Conservation (phyloP, 2,888 invertebrate species). For the Ptilodon capucinus region DNA sequence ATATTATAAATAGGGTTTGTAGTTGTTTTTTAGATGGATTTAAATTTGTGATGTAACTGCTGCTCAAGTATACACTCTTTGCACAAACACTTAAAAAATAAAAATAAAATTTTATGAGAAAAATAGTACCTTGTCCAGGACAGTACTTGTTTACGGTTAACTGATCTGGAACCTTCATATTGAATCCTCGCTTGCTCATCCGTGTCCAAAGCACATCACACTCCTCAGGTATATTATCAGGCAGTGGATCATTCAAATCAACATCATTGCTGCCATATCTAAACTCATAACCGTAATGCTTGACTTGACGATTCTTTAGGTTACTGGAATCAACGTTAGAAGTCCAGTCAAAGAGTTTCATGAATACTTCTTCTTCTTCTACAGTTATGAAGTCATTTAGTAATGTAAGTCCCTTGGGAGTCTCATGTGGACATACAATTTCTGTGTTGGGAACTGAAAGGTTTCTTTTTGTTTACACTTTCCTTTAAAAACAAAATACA, state of each 20-base stretch:
- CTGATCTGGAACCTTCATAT: constrained; percentile 87
- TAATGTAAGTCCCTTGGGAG: constrained; percentile 87
- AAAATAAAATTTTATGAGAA: too few species aligned
- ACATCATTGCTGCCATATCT: constrained; percentile 94
- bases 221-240: constrained; percentile 86
- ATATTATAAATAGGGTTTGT: too few species aligned
- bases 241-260: constrained; percentile 86
- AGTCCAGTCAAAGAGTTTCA: constrained; percentile 82
- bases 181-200: constrained; percentile 64
- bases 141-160: constrained; percentile 92
- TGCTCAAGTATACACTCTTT: too few species aligned
- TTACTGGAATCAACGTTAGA: constrained; percentile 47
- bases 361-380: constrained; percentile 85
- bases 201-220: constrained; percentile 86
- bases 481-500: too few species aligned
- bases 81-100: too few species aligned
- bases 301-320: constrained; percentile 92
- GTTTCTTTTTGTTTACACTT: too few species aligned
- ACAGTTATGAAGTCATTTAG: constrained; percentile 87
- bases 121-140: constrained; percentile 90
- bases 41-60: too few species aligned
- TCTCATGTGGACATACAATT: constrained; percentile 50
- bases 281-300: constrained; percentile 96
- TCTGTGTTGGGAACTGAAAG: constrained; percentile 68
- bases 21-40: too few species aligned